Conservation (phyloP, 2,113 vertebrate genomes). For the Anguilla rostrata region DNA sequence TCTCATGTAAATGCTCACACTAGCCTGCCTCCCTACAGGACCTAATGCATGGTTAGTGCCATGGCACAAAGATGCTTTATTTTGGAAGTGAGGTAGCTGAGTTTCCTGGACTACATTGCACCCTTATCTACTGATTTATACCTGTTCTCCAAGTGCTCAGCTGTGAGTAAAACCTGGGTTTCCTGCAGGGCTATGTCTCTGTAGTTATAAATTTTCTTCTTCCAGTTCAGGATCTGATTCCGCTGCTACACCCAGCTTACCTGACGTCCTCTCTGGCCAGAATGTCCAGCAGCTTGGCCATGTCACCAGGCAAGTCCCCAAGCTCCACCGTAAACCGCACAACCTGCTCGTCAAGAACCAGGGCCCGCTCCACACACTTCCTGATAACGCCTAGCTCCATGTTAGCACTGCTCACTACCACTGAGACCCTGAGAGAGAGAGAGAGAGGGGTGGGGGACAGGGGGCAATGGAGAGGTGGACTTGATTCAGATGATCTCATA, state of each 20-base stretch:
- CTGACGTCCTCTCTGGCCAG: conserved; percentile 82
- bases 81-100: too few relatives aligned
- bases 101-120: too few relatives aligned
- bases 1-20: too few relatives aligned
- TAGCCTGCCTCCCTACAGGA: too few relatives aligned
- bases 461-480: background rate
- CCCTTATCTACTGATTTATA: too few relatives aligned
- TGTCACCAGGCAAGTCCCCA: conserved; percentile 75
- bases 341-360: conserved; percentile 78
- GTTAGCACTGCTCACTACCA: conserved; percentile 83
- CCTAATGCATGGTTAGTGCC: too few relatives aligned
- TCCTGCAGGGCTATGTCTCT: too few relatives aligned
- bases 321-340: conserved; percentile 79
- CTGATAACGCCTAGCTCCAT: conserved; percentile 78
- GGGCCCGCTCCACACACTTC: conserved; percentile 78
- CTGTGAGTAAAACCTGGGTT: too few relatives aligned
- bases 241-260: conserved; percentile 52
- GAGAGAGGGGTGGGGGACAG: background rate
- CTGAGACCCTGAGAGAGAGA: conserved; percentile 72
- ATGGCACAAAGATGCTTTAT: too few relatives aligned
- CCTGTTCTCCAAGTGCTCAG: too few relatives aligned
- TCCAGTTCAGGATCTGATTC: background rate
- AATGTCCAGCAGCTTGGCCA: conserved; percentile 81
- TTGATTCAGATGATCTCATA: too few relatives aligned
- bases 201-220: background rate